Evolutionary conservation across 2,888 invertebrate genomes (phyloP).

Genomic region (Cancer borealis): DNA sequence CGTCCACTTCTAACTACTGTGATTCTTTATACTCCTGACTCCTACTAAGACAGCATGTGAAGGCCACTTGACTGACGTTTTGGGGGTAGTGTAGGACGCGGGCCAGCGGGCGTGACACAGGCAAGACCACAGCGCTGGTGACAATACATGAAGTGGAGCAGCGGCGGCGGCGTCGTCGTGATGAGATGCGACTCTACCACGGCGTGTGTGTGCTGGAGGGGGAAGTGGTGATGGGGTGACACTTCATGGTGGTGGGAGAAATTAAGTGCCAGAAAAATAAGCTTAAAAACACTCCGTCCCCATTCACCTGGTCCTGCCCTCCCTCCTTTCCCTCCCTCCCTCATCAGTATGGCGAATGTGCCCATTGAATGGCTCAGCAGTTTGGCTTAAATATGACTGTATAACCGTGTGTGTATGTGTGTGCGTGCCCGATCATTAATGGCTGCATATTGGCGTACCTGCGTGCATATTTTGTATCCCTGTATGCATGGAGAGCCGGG

Average conservation of each 20-base stretch:
- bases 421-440: not conserved
- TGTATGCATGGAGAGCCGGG: not conserved
- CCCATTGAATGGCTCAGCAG: not conserved
- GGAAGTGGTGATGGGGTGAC: not conserved
- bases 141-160: not conserved
- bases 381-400: not conserved
- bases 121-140: not conserved
- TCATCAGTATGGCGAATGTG: slow-evolving; percentile 32
- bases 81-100: not conserved
- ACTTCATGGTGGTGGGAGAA: not conserved
- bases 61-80: not conserved
- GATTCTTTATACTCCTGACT: not conserved
- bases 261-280: not conserved
- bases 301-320: not conserved
- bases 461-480: not conserved
- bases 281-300: not conserved
- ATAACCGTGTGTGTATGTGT: not conserved
- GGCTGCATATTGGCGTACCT: not conserved
- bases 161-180: not conserved
- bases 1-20: not conserved
- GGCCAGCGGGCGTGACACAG: slow-evolving; percentile 9
- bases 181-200: not conserved
- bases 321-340: not conserved
- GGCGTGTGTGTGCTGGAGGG: not conserved
- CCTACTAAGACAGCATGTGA: not conserved